Evolutionary conservation across 2,113 vertebrate species (phyloP), one percentile per base, ranked within the genome.

Genomic region (Sturnira hondurensis): DNA sequence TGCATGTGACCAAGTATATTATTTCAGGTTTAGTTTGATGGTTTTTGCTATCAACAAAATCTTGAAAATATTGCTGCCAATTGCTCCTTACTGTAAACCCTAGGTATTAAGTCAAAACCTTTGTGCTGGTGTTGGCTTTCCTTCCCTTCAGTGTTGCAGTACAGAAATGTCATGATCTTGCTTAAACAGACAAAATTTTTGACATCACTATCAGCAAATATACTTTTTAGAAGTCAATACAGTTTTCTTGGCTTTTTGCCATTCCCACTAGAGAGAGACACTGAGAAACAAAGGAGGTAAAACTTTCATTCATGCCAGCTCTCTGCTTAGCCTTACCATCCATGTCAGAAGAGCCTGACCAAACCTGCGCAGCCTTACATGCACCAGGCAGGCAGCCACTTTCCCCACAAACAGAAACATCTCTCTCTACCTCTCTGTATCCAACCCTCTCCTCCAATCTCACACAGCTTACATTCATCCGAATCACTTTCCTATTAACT

Each of bases 1-100:
- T 52, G 56, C 12, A 43, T 13, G 10, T 19, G 70, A 82, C 14
- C 19, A 43, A 63, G n/a, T 11, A 10, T 22, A 17, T 38, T 83
- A 68, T 70, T 70, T 91, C 41, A 91, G 43, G 74, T 13, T 78
- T 38, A 15, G 63, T 65, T 31, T 19, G n/a, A 50, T 45, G 33
- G 41, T 85, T 89, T n/a, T 22, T 81, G 41, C 56, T 80, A 14
- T 94, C 70, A 68, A n/a, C 31, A n/a, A 50, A 50, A 77, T 50
- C 45, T 77, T 78, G 10, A 94, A 70, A 74, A 76, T 88, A 36
- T 56, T 73, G 54, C 68, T 74, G 45, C 24, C 24, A 17, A 24
- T 12, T 87, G 24, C 47, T 81, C 54, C 54, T 56, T 56, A 47
- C 16, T 41, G 12, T 43, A 47, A 83, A 76, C n/a, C 16, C 15